Base-by-base conservation (phyloP, 2,797 vertebrate genomes). In the Ceryle rudis region DNA sequence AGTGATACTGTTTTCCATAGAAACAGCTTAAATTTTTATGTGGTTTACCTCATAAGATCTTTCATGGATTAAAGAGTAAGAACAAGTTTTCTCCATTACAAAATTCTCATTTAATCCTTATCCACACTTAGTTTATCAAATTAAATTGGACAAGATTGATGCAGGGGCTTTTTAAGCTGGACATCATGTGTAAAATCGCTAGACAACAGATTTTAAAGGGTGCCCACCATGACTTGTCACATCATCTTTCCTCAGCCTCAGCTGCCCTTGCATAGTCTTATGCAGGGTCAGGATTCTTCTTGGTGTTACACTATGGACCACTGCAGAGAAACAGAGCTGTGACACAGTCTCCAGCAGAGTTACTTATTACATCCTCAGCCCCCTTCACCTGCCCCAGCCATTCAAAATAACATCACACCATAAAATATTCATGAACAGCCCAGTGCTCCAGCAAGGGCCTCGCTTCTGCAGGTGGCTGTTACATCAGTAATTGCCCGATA, bases 401-500 rank as follows among this genome's bases (percentile, higher is more conserved):
- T 99, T 99, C 99, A 99, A 98, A 99, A 99, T 99, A 99, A 99
- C 99, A 99, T 99, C 99, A 99, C 98, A 99, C 98, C 98, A 99
- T 99, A 98, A 99, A 99, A 99, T 99, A 99, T 99, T 99, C 99
- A 99, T 99, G 99, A 99, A 99, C 97, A 98, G 93, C 97, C 97
- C 98, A 96, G 98, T 96, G 98, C 98, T 98, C 97, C 97, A 64
- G 97, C 96, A 96, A 98, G 98, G 98, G 98, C 97, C 98, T 98
- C 91, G 97, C 98, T 99, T 98, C 99, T 99, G 99, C 99, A 99
- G 99, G 99, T 99, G 99, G 99, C 99, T 99, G 99, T 99, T 99
- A 99, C 99, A 99, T 99, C 98, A 98, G 99, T 99, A 99, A 99
- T 99, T 99, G 99, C 99, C 98, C 98, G 97, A 99, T 99, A 99